Evolutionary conservation across 2,797 vertebrate genomes (phyloP).

Genomic region (Danio albolineatus): DNA sequence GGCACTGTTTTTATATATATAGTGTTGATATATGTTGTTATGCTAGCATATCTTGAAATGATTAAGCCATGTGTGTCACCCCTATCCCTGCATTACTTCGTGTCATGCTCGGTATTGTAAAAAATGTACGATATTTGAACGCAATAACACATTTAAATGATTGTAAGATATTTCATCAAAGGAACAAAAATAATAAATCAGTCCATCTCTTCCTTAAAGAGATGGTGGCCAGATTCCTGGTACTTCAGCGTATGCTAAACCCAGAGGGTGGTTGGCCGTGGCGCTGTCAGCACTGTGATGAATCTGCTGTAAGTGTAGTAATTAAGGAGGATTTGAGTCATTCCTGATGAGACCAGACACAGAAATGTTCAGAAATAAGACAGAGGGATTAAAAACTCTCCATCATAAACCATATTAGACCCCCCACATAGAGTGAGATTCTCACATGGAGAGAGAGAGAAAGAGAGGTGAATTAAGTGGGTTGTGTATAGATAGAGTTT

Average conservation of each 20-base stretch:
- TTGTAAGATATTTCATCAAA: neutral
- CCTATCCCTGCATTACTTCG: no score
- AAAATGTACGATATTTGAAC: no score
- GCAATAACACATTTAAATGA: neutral
- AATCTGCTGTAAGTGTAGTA: conserved; percentile 54
- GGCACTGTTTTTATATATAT: no score
- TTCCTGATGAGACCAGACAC: conserved; percentile 56
- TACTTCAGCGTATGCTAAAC: conserved; percentile 28
- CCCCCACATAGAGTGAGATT: conserved; percentile 27
- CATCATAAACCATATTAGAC: conserved; percentile 42
- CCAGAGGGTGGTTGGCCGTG: conserved; percentile 26
- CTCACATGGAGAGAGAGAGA: conserved; percentile 13
- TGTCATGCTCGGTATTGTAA: no score
- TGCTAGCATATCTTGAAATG: no score
- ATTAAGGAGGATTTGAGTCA: conserved; percentile 61
- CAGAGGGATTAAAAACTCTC: conserved; percentile 55
- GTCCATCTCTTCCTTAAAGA: conserved; percentile 9
- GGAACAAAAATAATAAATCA: conserved; percentile 21
- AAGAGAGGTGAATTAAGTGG: neutral
- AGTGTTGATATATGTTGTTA: no score
- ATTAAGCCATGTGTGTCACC: no score
- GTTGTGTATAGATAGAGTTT: conserved; percentile 1
- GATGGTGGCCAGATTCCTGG: neutral
- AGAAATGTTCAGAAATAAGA: conserved; percentile 52
- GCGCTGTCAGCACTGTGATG: conserved; percentile 38